These are phyloP conservation scores for Mythimna impura DNA, from an alignment of 2,888 invertebrate species.

Conservation along the genomic window DNA sequence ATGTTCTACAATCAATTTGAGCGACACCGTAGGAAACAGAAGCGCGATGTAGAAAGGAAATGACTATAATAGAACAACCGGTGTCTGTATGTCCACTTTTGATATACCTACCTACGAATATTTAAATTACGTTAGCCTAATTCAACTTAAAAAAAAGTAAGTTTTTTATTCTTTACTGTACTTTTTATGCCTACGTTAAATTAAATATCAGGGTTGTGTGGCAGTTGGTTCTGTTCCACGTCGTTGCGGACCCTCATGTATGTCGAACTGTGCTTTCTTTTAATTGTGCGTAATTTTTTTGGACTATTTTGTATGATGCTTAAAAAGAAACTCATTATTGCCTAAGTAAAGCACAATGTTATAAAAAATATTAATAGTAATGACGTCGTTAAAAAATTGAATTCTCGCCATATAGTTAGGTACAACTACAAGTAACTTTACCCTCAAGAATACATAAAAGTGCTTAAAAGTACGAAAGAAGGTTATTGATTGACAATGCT, in stretches of 20 bases:
- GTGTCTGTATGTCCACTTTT: conserved; percentile 1
- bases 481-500: conserved; percentile 16
- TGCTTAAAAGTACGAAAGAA: conserved; percentile 36
- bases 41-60: conserved; percentile 40
- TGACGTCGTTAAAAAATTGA: not conserved
- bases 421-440: not conserved
- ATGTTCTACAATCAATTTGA: conserved; percentile 9
- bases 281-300: conserved; percentile 20
- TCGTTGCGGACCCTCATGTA: conserved; percentile 84
- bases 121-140: not conserved
- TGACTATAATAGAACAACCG: conserved; percentile 40
- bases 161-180: not conserved
- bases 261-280: conserved; percentile 25
- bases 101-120: conserved; percentile 1
- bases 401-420: not conserved
- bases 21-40: conserved; percentile 22
- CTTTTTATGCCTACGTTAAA: conserved; percentile 3
- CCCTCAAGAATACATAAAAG: conserved; percentile 55
- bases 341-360: no score
- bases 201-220: conserved; percentile 46
- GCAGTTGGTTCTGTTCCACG: conserved; percentile 81
- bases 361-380: not conserved
- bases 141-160: not conserved
- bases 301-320: not conserved
- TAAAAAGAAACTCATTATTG: not conserved